These are phyloP conservation scores for Lates japonicus DNA, from an alignment of 2,797 vertebrate genomes.

Conservation along the genomic window DNA sequence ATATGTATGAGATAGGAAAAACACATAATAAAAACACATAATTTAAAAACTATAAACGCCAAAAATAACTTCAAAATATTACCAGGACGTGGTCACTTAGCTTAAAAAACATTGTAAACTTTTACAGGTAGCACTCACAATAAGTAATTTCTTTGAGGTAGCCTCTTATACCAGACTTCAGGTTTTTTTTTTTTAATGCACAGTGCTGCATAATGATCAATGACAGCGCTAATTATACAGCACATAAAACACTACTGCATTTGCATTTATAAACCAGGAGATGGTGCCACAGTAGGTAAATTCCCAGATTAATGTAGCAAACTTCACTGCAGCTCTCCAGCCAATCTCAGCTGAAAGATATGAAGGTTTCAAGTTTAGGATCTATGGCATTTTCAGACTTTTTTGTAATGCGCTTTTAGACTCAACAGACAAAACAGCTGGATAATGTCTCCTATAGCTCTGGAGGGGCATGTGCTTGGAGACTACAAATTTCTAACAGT, in stretches of 20 bases:
- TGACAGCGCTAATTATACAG: constrained; percentile 26
- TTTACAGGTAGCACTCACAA: not conserved
- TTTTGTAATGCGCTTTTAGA: not conserved
- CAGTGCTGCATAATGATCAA: constrained; percentile 19
- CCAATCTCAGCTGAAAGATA: not conserved
- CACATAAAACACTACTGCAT: constrained; percentile 30
- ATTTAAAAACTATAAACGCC: not conserved
- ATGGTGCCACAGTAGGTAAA: constrained; percentile 59
- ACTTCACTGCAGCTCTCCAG: not conserved
- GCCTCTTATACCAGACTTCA: not conserved
- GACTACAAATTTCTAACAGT: not conserved
- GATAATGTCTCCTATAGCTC: not conserved
- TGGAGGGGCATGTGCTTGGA: not conserved
- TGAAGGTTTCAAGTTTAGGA: not conserved
- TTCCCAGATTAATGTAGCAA: not conserved
- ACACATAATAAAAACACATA: too few relatives aligned
- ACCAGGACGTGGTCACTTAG: not conserved
- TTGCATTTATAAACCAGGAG: constrained; percentile 68
- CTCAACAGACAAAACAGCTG: not conserved
- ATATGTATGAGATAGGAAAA: not conserved
- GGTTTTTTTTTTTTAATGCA: not conserved
- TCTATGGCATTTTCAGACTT: not conserved
- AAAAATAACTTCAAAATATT: not conserved
- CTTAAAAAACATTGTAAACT: not conserved
- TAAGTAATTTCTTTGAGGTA: not conserved